phyloP scores from a whole-genome alignment of 2,888 invertebrate genomes.

The Sympetrum striolatum region DNA sequence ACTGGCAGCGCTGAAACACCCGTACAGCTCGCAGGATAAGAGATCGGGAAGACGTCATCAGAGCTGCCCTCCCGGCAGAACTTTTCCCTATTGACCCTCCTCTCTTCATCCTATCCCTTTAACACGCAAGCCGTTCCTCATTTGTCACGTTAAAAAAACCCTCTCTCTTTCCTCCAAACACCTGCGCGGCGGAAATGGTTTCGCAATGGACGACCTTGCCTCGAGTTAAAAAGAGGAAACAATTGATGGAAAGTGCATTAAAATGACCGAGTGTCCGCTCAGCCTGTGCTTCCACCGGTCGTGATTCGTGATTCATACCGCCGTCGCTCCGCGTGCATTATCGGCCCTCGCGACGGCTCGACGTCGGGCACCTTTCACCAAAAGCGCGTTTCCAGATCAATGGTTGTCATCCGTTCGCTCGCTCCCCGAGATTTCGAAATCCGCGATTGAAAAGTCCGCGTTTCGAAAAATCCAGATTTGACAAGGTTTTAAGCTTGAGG shows the following conservation, averaged over 20 bases:
- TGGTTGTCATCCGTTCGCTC: too few species aligned
- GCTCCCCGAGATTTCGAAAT: too few species aligned
- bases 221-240: neutral
- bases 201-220: constrained; percentile 24
- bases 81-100: neutral
- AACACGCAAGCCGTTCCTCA: constrained; percentile 23
- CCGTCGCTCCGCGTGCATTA: too few species aligned
- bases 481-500: too few species aligned
- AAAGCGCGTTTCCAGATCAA: too few species aligned
- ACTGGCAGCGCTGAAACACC: too few species aligned
- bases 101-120: neutral
- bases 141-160: neutral
- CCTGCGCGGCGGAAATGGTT: constrained; percentile 32
- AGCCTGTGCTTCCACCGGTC: neutral
- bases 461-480: too few species aligned
- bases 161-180: neutral
- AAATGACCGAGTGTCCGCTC: neutral
- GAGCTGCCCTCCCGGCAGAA: neutral
- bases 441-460: too few species aligned
- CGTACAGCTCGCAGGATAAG: neutral
- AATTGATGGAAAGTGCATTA: neutral
- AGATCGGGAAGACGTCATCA: neutral
- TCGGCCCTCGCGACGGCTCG: too few species aligned
- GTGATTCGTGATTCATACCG: too few species aligned
- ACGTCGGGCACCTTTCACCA: too few species aligned